Evolutionary conservation across 2,113 vertebrate species (phyloP).

Genomic region (Myotis yumanensis): DNA sequence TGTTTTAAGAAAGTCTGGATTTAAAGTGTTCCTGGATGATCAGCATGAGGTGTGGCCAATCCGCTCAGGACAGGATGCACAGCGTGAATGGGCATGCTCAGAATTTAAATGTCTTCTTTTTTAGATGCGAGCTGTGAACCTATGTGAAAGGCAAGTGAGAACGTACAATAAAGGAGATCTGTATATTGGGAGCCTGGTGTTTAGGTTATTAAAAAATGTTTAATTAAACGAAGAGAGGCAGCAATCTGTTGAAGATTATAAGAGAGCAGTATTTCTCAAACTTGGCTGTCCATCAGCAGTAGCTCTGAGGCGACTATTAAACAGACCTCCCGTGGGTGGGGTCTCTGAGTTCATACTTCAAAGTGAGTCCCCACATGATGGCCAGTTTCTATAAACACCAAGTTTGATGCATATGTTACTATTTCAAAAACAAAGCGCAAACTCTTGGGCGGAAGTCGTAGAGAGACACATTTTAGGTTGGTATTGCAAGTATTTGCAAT

Average conservation of each 20-base stretch:
- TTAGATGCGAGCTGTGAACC: background rate
- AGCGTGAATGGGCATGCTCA: background rate
- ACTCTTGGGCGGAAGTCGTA: background rate
- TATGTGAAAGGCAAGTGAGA: background rate
- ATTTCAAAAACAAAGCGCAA: background rate
- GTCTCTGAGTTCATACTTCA: background rate
- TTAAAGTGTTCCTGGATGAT: background rate
- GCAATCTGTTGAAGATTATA: background rate
- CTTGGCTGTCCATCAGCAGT: background rate
- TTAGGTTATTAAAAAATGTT: conserved; percentile 24
- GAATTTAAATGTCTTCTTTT: background rate
- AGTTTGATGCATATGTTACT: background rate
- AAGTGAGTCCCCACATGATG: background rate
- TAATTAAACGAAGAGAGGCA: conserved; percentile 21
- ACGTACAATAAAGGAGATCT: background rate
- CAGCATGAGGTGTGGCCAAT: background rate
- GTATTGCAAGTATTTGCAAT: background rate
- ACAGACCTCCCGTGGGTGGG: background rate
- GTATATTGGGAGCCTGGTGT: background rate
- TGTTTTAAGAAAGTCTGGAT: background rate
- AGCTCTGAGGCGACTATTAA: background rate
- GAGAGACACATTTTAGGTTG: background rate
- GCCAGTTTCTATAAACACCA: background rate
- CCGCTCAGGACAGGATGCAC: background rate
- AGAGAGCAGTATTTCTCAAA: background rate